Conservation (phyloP, 2,113 vertebrate species). For the Ammodytes dubius region DNA sequence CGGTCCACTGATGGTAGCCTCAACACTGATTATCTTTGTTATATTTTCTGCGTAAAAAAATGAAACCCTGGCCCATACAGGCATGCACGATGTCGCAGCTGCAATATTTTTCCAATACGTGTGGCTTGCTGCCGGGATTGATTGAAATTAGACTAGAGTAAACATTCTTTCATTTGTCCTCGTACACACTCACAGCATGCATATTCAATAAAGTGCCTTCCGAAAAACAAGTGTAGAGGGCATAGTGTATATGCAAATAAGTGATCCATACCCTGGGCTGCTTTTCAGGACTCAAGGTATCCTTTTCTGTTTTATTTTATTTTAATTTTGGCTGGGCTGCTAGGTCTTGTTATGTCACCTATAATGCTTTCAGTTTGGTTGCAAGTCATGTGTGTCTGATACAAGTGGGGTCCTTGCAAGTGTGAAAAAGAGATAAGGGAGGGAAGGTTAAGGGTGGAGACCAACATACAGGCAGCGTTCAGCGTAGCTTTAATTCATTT, state of each 20-base stretch:
- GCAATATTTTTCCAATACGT: slow-evolving; percentile 52
- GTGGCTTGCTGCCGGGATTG: slow-evolving; percentile 39
- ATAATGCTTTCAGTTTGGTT: slow-evolving; percentile 21
- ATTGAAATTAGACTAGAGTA: slow-evolving; percentile 55
- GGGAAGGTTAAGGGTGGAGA: slow-evolving; percentile 46
- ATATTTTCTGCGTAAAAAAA: slow-evolving; percentile 27
- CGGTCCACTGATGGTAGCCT: slow-evolving; percentile 45
- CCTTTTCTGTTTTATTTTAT: neutral
- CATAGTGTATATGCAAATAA: neutral
- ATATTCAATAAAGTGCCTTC: slow-evolving; percentile 20
- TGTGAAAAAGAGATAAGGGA: slow-evolving; percentile 67
- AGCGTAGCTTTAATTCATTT: neutral
- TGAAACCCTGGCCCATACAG: slow-evolving; percentile 25
- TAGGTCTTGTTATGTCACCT: slow-evolving; percentile 5
- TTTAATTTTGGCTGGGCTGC: neutral
- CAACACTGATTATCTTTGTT: slow-evolving; percentile 54
- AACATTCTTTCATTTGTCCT: slow-evolving; percentile 52
- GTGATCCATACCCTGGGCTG: neutral
- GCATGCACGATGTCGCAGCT: slow-evolving; percentile 33
- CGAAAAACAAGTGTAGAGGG: slow-evolving; percentile 18
- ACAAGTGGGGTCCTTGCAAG: slow-evolving; percentile 16
- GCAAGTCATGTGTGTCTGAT: slow-evolving; percentile 34
- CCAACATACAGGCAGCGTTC: neutral
- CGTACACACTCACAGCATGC: slow-evolving; percentile 22
- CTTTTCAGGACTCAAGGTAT: neutral